Evolutionary conservation across 2,797 vertebrate species (phyloP).

Genomic region (Podarcis lilfordi): DNA sequence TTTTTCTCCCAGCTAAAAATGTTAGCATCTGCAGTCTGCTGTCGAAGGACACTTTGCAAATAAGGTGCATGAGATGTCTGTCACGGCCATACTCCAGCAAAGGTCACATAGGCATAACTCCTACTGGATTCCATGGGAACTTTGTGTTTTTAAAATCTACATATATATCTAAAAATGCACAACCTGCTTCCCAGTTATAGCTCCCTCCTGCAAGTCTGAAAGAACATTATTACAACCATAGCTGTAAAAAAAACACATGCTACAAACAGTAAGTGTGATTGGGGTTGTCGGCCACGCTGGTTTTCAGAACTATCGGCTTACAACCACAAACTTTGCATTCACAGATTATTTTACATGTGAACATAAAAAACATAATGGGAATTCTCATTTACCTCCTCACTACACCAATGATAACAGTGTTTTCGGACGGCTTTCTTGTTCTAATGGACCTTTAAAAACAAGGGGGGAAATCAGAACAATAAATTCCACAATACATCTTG

Average conservation of each 20-base stretch:
- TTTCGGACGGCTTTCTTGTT: constrained; percentile 91
- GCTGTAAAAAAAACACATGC: not conserved
- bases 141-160: not conserved
- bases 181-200: not conserved
- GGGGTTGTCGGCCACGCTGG: not conserved
- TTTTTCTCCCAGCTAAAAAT: not conserved
- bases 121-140: not conserved
- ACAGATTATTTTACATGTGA: constrained; percentile 21
- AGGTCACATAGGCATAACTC: not conserved
- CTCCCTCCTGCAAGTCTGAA: not conserved
- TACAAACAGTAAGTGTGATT: not conserved
- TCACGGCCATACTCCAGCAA: not conserved
- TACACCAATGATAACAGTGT: constrained; percentile 96
- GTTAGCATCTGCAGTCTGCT: not conserved
- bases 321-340: not conserved
- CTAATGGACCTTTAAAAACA: constrained; percentile 89
- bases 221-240: not conserved
- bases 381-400: constrained; percentile 88
- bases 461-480: constrained; percentile 28
- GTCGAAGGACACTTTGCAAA: not conserved
- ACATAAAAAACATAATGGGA: constrained; percentile 48
- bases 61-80: not conserved
- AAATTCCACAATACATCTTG: not conserved
- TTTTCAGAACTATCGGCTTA: not conserved
- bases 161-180: not conserved